phyloP scores from a whole-genome alignment of 2,888 invertebrate species.

The Lepidocyrtinus sp. region DNA sequence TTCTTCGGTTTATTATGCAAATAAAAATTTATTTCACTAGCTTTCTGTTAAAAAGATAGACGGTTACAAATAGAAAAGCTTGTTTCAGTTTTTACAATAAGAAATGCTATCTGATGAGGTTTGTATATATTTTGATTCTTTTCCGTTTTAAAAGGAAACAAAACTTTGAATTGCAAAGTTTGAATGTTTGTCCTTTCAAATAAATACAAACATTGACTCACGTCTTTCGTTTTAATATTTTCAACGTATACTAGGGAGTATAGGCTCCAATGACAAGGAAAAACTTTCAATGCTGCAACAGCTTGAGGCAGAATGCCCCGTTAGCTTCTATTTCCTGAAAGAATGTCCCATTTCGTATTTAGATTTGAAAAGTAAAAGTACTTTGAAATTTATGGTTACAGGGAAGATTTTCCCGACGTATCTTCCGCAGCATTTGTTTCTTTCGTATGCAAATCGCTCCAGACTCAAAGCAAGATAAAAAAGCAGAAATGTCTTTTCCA shows the following conservation, averaged over 20 bases:
- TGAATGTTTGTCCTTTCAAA: not conserved
- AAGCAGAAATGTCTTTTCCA: not conserved
- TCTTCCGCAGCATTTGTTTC: conserved; percentile 36
- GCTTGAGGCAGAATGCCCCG: not conserved
- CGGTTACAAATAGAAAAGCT: not conserved
- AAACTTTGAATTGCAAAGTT: not conserved
- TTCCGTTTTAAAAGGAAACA: not conserved
- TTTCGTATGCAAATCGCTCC: conserved; percentile 32
- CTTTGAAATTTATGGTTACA: not conserved
- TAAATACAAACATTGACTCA: not conserved
- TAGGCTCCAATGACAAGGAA: not conserved
- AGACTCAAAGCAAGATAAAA: conserved; percentile 1
- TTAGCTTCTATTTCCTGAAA: not conserved
- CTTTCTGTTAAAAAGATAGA: not conserved
- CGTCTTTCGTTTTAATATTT: not conserved
- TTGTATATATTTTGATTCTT: too few relatives aligned
- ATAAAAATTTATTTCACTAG: conserved; percentile 46
- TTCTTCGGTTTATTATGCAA: conserved; percentile 51
- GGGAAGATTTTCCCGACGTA: not conserved
- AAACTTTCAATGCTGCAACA: not conserved
- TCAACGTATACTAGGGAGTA: not conserved
- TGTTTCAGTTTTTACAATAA: not conserved
- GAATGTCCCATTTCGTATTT: not conserved
- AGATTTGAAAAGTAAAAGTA: not conserved
- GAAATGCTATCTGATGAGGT: not conserved